phyloP scores from a whole-genome alignment of 2,888 invertebrate species.

The Lithosia quadra region DNA sequence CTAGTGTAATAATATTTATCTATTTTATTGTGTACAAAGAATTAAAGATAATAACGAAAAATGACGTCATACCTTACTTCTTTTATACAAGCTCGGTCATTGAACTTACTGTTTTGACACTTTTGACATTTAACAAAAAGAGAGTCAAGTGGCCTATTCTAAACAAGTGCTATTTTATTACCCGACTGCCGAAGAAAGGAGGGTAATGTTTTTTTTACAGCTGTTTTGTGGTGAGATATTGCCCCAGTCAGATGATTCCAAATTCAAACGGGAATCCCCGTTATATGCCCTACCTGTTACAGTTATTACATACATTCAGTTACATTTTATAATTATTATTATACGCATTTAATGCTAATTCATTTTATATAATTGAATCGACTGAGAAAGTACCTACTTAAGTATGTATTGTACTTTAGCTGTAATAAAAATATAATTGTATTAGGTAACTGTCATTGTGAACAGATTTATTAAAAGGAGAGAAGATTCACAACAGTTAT shows the following conservation, averaged over 20 bases:
- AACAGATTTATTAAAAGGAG: neutral
- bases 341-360: neutral
- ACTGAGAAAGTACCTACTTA: neutral
- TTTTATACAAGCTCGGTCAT: no score
- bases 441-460: neutral
- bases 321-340: neutral
- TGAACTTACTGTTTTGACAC: no score
- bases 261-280: slow-evolving; percentile 1
- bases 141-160: neutral
- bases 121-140: no score
- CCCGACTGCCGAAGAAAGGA: no score
- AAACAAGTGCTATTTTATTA: neutral
- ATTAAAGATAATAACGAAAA: no score
- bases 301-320: slow-evolving; percentile 2
- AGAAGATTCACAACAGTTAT: neutral
- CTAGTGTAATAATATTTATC: no score
- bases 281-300: neutral
- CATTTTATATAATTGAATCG: neutral
- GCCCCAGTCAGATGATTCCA: neutral
- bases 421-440: neutral
- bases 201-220: no score
- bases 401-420: neutral
- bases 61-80: no score
- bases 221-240: neutral
- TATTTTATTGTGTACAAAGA: no score